Conservation (phyloP, 1,140 invertebrate genomes). For the Acarapis woodi region DNA sequence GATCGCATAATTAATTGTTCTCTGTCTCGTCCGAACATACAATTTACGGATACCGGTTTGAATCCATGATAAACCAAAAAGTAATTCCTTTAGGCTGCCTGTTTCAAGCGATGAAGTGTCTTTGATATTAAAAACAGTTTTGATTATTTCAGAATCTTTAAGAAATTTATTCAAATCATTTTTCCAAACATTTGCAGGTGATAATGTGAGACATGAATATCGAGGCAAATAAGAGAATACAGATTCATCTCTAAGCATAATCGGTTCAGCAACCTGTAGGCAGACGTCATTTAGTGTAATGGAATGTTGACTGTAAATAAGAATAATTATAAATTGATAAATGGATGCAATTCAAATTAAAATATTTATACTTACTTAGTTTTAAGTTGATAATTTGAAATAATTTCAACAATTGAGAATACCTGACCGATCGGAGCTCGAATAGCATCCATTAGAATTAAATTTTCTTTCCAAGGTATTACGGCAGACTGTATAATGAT, state of each 20-base stretch:
- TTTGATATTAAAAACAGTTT: slow-evolving; percentile 15
- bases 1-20: slow-evolving; percentile 60
- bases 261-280: slow-evolving; percentile 40
- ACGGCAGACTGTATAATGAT: slow-evolving; percentile 33
- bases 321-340: slow-evolving; percentile 5
- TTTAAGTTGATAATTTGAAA: slow-evolving; percentile 47
- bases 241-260: slow-evolving; percentile 6
- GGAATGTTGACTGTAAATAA: slow-evolving; percentile 11
- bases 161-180: slow-evolving; percentile 25
- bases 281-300: slow-evolving; percentile 44
- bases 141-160: slow-evolving; percentile 33
- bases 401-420: slow-evolving; percentile 50
- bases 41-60: slow-evolving; percentile 65
- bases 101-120: slow-evolving; percentile 9
- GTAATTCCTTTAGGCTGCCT: slow-evolving; percentile 31
- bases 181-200: slow-evolving; percentile 75
- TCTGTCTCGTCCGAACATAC: slow-evolving; percentile 41
- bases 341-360: not conserved
- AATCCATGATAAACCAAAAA: slow-evolving; percentile 64
- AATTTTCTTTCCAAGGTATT: slow-evolving; percentile 46
- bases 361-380: slow-evolving; percentile 27
- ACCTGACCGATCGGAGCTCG: slow-evolving; percentile 53
- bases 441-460: slow-evolving; percentile 39
- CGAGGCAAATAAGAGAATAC: slow-evolving; percentile 33
- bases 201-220: slow-evolving; percentile 66